Base-by-base conservation (phyloP, 2,888 invertebrate genomes). In the Orthonevra nobilis region DNA sequence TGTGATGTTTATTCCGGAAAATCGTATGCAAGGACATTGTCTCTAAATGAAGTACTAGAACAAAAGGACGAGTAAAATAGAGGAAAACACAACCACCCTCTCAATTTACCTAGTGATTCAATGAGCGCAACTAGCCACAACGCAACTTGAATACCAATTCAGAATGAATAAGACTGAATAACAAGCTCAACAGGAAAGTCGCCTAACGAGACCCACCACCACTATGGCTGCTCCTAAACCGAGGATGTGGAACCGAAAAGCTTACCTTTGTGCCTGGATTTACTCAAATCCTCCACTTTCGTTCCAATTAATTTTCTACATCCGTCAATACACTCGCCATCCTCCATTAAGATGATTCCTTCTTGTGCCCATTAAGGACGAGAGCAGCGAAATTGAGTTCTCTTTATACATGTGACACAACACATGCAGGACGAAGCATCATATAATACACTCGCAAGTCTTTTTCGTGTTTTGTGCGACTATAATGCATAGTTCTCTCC, bases 61-160 rank as follows among this genome's bases (percentile, higher is more conserved):
- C 56, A 28, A 23, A 44, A 75, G 28, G 17, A 56, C 15, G 30
- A 36, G n/a, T 44, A 12, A 5, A 17, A 3, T 3, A 34, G 6
- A 44, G 20, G 30, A 46, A 56, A 75, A 56, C 44, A 42, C 42
- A 58, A 70, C 63, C 70, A 77, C 60, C 64, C 72, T 77, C 64
- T 72, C 77, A 72, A 64, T 66, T 60, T 77, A 58, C 48, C 52
- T 40, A 36, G 5, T 23, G 23, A 42, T 61, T 54, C 38, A 46
- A 28, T 50, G 66, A 38, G 52, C 77, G 52, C 44, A 75, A 63
- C 63, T 64, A 34, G 34, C 40, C 9, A 26, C 40, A 48, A 10
- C 50, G 5, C 17, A 23, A 30, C 42, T 38, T 15, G n/a, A 38
- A 54, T 60, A 77, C 72, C 77, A 64, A 77, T 77, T 77, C 34